Evolutionary conservation across 2,888 invertebrate genomes (phyloP).

Genomic region (Luffia ferchaultella): DNA sequence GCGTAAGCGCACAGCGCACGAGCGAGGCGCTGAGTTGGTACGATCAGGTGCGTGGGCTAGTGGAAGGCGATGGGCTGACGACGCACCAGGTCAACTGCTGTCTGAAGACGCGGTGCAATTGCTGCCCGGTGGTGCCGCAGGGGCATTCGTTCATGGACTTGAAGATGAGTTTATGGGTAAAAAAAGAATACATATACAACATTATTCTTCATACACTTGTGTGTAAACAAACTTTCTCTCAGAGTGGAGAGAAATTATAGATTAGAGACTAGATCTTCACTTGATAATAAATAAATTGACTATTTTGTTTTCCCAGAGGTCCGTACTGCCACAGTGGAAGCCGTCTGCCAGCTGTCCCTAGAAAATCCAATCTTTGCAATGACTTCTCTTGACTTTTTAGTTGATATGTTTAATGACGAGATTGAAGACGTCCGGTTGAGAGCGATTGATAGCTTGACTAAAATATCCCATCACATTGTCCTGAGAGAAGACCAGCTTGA

Average conservation of each 20-base stretch:
- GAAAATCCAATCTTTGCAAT: slow-evolving; percentile 86
- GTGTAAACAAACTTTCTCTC: no score
- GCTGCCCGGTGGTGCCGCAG: slow-evolving; percentile 94
- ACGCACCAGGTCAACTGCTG: slow-evolving; percentile 89
- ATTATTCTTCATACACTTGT: no score
- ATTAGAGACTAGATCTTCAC: no score
- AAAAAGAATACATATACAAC: neutral
- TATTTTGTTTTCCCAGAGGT: slow-evolving; percentile 71
- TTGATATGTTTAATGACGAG: slow-evolving; percentile 99
- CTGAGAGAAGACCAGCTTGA: slow-evolving; percentile 95
- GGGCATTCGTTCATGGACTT: slow-evolving; percentile 96
- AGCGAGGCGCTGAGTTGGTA: slow-evolving; percentile 83
- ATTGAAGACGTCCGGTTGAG: slow-evolving; percentile 95
- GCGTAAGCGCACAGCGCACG: slow-evolving; percentile 85
- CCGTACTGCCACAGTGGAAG: slow-evolving; percentile 92
- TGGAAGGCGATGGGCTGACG: slow-evolving; percentile 72
- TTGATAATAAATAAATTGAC: no score
- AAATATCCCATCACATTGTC: slow-evolving; percentile 87
- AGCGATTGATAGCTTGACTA: slow-evolving; percentile 92
- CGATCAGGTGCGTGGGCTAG: slow-evolving; percentile 85
- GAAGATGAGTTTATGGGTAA: slow-evolving; percentile 94
- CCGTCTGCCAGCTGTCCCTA: slow-evolving; percentile 87
- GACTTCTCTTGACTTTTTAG: slow-evolving; percentile 92
- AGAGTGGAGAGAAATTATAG: no score
- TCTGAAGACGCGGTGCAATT: slow-evolving; percentile 77